A percentile compares a stretch with the other conserved stretches of the same genome.
phyloP scores from a whole-genome alignment of 2,888 invertebrate species.

The Orchesellides sinensis region DNA sequence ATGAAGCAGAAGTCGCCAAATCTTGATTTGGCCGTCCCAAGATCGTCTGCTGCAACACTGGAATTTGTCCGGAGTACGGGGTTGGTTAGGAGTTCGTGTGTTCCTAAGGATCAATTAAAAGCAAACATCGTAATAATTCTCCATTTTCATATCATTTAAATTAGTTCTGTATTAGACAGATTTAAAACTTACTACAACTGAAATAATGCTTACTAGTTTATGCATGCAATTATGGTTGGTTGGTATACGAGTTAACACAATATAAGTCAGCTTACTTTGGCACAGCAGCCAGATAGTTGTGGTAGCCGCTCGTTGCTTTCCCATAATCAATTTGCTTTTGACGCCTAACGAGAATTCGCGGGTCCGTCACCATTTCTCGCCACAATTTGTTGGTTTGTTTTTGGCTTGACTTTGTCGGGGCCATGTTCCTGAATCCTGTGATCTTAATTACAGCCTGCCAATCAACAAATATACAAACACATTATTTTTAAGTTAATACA shows the following conservation, averaged over 20 bases:
- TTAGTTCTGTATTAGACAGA: too few relatives aligned
- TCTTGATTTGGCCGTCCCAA: slow-evolving; percentile 78
- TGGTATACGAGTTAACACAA: too few relatives aligned
- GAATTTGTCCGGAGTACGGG: slow-evolving; percentile 78
- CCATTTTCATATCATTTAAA: too few relatives aligned
- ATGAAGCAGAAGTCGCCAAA: slow-evolving; percentile 77
- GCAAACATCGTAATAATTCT: too few relatives aligned
- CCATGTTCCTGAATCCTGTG: too few relatives aligned
- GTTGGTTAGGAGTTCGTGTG: slow-evolving; percentile 76
- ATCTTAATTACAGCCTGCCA: too few relatives aligned
- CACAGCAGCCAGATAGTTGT: slow-evolving; percentile 84
- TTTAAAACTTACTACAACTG: too few relatives aligned
- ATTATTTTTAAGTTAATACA: too few relatives aligned
- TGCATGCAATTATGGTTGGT: background rate
- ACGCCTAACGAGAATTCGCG: slow-evolving; percentile 84
- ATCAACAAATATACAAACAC: too few relatives aligned
- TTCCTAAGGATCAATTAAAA: too few relatives aligned
- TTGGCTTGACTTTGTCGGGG: too few relatives aligned
- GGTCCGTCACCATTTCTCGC: slow-evolving; percentile 79
- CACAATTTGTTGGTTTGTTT: too few relatives aligned
- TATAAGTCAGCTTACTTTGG: slow-evolving; percentile 82
- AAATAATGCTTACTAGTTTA: background rate
- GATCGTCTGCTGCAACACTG: slow-evolving; percentile 78
- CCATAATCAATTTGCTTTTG: slow-evolving; percentile 98
- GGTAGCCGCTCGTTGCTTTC: slow-evolving; percentile 93